These are phyloP conservation scores for Tetranychus urticae DNA, from an alignment of 1,140 invertebrate genomes.

Conservation along the genomic window DNA sequence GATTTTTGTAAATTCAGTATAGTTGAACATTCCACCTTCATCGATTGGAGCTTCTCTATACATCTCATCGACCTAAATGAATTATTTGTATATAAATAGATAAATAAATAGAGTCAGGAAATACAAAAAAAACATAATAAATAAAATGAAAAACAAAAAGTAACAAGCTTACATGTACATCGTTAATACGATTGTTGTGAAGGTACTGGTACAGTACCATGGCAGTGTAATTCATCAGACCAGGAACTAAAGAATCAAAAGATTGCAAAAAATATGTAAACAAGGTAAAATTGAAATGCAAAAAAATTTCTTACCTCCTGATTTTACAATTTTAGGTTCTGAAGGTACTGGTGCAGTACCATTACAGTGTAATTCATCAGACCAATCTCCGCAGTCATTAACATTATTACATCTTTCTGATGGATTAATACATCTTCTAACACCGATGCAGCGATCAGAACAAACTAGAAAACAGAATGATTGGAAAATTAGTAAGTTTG, in stretches of 20 bases:
- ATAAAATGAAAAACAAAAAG: no score
- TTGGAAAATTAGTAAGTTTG: no score
- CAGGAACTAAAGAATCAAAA: no score
- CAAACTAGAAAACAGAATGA: no score
- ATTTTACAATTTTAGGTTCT: no score
- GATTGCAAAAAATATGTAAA: no score
- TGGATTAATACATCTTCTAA: not conserved
- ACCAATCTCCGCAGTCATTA: not conserved
- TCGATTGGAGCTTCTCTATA: constrained; percentile 85
- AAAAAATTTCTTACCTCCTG: no score
- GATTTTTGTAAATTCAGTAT: constrained; percentile 91
- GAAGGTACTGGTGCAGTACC: not conserved
- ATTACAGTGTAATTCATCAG: not conserved
- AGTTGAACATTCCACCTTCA: constrained; percentile 81
- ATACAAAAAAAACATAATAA: no score
- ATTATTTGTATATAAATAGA: not conserved
- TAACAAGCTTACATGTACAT: constrained; percentile 26
- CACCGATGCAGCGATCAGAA: not conserved
- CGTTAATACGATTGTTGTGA: constrained; percentile 32
- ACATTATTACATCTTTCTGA: not conserved
- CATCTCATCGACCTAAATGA: constrained; percentile 78
- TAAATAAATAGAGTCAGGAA: no score
- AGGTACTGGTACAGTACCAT: no score
- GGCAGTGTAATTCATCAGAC: no score
- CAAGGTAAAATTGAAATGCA: no score